These are phyloP conservation scores for Pseudomyrmex concolor DNA, from an alignment of 1,140 invertebrate species.

Conservation along the genomic window DNA sequence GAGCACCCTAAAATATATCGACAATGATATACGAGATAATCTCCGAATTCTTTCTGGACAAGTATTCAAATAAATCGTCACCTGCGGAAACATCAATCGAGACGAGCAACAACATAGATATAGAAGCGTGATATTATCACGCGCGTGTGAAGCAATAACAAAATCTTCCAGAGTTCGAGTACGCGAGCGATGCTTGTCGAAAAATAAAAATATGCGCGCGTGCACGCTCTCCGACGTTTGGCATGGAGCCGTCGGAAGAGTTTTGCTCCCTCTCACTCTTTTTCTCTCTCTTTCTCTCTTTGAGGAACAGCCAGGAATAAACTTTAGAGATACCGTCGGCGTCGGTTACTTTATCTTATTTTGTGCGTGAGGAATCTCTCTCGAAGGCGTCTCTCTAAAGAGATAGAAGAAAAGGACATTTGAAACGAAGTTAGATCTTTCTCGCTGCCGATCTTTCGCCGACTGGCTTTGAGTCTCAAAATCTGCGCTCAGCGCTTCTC, in stretches of 20 bases:
- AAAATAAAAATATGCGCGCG: slow-evolving; percentile 69
- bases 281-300: slow-evolving; percentile 62
- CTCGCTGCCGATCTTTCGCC: neutral
- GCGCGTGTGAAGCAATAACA: neutral
- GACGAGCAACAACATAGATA: neutral
- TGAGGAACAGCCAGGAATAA: slow-evolving; percentile 77
- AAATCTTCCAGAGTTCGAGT: neutral
- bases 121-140: neutral
- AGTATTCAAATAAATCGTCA: slow-evolving; percentile 3
- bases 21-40: neutral
- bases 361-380: slow-evolving; percentile 55
- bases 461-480: neutral
- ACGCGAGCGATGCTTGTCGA: neutral
- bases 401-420: neutral
- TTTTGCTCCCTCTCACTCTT: too few species aligned
- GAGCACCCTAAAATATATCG: slow-evolving; percentile 22
- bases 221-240: slow-evolving; percentile 67
- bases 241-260: slow-evolving; percentile 73
- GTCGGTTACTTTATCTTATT: slow-evolving; percentile 68
- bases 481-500: neutral
- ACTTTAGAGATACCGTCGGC: slow-evolving; percentile 75
- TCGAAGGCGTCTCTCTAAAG: neutral
- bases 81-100: slow-evolving; percentile 14
- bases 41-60: slow-evolving; percentile 45
- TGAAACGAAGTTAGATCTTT: slow-evolving; percentile 28